phyloP scores from a whole-genome alignment of 1,140 invertebrate genomes.

The Cyphomyrmex costatus region DNA sequence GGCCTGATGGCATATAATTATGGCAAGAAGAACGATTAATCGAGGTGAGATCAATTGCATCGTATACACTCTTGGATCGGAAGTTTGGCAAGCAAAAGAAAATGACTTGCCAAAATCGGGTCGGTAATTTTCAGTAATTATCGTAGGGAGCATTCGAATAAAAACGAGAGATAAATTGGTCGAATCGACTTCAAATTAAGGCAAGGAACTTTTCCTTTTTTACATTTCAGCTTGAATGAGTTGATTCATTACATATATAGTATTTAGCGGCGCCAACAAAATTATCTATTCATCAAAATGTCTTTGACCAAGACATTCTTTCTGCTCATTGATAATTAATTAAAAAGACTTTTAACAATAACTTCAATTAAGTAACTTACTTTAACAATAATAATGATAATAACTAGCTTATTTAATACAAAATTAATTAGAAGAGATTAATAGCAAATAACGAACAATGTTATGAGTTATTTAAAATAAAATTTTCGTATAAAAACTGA shows the following conservation, averaged over 20 bases:
- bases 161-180: conserved; percentile 20
- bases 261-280: conserved; percentile 3
- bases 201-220: neutral
- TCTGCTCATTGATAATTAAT: conserved; percentile 9
- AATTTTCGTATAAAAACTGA: no score
- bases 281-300: conserved; percentile 34
- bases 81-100: conserved; percentile 24
- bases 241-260: conserved; percentile 24
- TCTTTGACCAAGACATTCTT: conserved; percentile 4
- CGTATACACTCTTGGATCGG: conserved; percentile 5
- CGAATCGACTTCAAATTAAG: conserved; percentile 39
- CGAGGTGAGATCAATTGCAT: conserved; percentile 48
- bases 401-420: no score
- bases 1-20: conserved; percentile 53
- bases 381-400: neutral
- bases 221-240: conserved; percentile 34
- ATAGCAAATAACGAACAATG: no score
- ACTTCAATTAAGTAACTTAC: neutral
- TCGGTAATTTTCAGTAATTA: conserved; percentile 61
- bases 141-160: conserved; percentile 15
- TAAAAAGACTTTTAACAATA: conserved; percentile 11
- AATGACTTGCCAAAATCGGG: neutral
- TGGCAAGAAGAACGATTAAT: conserved; percentile 67
- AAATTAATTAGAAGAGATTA: no score
- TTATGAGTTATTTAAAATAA: no score